Conservation (phyloP, 2,797 vertebrate species). For the Enteromius afrohamiltoni region DNA sequence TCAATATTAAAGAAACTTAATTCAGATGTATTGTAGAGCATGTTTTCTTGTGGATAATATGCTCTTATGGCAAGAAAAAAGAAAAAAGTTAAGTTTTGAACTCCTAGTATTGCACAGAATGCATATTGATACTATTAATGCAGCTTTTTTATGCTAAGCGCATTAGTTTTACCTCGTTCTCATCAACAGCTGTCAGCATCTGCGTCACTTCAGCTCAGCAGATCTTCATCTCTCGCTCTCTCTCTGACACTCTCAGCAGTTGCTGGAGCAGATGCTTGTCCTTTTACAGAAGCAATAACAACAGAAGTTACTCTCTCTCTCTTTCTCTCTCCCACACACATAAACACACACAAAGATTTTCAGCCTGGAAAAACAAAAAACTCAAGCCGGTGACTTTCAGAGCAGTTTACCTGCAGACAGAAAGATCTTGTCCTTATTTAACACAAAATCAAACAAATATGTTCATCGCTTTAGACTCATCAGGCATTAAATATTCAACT, state of each 20-base stretch:
- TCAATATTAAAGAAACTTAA: too few relatives aligned
- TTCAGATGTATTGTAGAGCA: too few relatives aligned
- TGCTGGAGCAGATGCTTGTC: conserved; percentile 60
- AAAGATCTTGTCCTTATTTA: conserved; percentile 25
- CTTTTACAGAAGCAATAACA: conserved; percentile 47
- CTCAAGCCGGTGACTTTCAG: conserved; percentile 51
- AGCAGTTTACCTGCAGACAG: conserved; percentile 4
- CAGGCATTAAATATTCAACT: neutral
- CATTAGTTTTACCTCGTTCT: neutral
- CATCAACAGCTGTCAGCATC: neutral
- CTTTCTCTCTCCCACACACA: too few relatives aligned
- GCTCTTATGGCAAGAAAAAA: neutral
- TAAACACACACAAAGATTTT: conserved; percentile 27
- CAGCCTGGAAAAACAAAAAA: conserved; percentile 3
- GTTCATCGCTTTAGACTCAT: neutral
- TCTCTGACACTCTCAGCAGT: conserved; percentile 49
- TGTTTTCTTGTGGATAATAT: neutral
- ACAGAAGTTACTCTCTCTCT: conserved; percentile 20
- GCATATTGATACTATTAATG: neutral
- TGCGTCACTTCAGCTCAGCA: conserved; percentile 4
- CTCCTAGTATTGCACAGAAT: neutral
- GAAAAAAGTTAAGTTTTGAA: neutral
- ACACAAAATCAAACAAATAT: neutral
- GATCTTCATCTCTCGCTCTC: neutral
- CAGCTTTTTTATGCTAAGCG: neutral